A percentile compares a stretch with the other conserved stretches of the same genome.
Conservation (phyloP, 2,888 invertebrate species). For the Zygogramma bicolorata region DNA sequence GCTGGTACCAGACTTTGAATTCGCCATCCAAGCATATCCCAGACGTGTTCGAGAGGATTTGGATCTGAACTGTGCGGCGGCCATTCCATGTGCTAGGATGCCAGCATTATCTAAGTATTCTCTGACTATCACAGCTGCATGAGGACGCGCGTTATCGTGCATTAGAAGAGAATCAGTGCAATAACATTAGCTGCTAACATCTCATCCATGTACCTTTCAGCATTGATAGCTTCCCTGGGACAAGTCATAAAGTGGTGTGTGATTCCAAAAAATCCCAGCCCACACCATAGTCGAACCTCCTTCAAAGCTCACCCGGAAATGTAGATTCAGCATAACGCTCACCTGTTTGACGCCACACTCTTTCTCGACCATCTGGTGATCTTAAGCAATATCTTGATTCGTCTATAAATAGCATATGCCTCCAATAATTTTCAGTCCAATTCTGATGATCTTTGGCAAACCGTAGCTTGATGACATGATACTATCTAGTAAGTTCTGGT, state of each 20-base stretch:
- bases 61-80: background rate
- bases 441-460: background rate
- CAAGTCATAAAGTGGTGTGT: too few relatives aligned
- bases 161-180: too few relatives aligned
- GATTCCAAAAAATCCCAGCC: too few relatives aligned
- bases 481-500: background rate
- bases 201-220: background rate
- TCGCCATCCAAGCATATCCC: too few relatives aligned
- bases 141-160: too few relatives aligned
- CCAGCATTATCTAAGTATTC: too few relatives aligned
- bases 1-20: too few relatives aligned
- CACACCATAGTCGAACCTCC: too few relatives aligned
- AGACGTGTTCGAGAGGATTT: background rate
- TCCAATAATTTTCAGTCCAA: background rate
- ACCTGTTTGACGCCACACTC: background rate
- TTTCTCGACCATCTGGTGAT: background rate
- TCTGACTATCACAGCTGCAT: too few relatives aligned
- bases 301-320: too few relatives aligned
- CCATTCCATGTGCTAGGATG: background rate
- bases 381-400: background rate
- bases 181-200: background rate
- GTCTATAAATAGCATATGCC: background rate
- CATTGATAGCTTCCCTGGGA: background rate
- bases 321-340: background rate
- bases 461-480: background rate